Evolutionary conservation across 2,113 vertebrate genomes (phyloP).

Genomic region (Dasypus novemcinctus): DNA sequence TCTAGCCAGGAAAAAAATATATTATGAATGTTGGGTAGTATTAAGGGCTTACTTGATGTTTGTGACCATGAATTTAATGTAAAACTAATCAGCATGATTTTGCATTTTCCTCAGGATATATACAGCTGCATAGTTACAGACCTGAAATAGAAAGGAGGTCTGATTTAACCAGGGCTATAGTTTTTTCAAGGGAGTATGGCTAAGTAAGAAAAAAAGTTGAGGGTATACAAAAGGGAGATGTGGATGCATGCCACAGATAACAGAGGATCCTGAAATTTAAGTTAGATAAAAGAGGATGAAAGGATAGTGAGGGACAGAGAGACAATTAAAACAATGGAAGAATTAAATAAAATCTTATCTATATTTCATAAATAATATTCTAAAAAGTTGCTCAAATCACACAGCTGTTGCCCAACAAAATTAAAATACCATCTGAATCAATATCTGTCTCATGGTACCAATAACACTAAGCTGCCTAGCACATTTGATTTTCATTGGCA

Average conservation of each 20-base stretch:
- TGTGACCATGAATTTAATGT: conserved; percentile 24
- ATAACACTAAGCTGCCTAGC: background rate
- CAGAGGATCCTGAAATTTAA: conserved; percentile 19
- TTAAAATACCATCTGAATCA: background rate
- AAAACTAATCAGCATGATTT: conserved; percentile 30
- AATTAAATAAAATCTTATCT: conserved; percentile 20
- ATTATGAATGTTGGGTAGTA: background rate
- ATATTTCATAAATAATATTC: conserved; percentile 28
- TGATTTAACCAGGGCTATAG: background rate
- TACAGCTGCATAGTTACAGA: background rate
- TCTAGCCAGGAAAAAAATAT: background rate
- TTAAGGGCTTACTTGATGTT: background rate
- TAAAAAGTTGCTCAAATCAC: background rate
- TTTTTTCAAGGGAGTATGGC: conserved; percentile 11
- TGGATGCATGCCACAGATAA: background rate
- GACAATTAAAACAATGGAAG: background rate
- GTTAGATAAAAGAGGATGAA: background rate
- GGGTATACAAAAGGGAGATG: background rate
- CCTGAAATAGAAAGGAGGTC: background rate
- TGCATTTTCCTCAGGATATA: conserved; percentile 13
- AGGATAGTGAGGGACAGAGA: background rate
- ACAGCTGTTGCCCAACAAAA: background rate
- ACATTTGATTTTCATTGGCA: conserved; percentile 14
- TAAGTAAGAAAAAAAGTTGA: background rate
- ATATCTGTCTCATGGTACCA: background rate